These are phyloP conservation scores for Tetragonula carbonaria DNA, from an alignment of 2,888 invertebrate species.

Conservation along the genomic window DNA sequence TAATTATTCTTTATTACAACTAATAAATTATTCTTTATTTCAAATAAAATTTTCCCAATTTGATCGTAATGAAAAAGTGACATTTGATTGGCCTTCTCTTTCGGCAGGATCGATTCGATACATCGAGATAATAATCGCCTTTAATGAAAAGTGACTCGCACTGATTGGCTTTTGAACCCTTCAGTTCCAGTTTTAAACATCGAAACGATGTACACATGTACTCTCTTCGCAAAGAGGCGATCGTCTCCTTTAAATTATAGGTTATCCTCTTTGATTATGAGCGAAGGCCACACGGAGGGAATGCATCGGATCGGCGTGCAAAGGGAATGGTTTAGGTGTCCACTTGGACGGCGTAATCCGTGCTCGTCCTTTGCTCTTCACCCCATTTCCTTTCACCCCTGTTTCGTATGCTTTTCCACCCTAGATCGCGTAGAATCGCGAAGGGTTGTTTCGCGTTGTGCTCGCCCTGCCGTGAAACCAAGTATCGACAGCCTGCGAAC, in stretches of 20 bases:
- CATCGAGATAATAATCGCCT: too few species aligned
- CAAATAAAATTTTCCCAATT: too few species aligned
- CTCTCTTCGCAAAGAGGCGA: background rate
- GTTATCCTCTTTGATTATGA: background rate
- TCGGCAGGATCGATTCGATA: too few species aligned
- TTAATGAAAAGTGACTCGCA: too few species aligned
- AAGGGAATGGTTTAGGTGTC: constrained; percentile 30
- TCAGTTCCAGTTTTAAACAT: too few species aligned
- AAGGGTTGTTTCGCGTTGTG: background rate
- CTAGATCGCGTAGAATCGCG: constrained; percentile 21
- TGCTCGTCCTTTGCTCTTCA: constrained; percentile 44
- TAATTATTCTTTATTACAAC: too few species aligned
- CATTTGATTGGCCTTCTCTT: too few species aligned
- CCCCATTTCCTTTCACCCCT: constrained; percentile 42
- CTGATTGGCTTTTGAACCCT: too few species aligned
- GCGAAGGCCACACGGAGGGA: background rate
- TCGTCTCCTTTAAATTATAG: background rate
- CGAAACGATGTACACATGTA: too few species aligned
- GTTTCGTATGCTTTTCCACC: constrained; percentile 30
- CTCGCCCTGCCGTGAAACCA: constrained; percentile 26
- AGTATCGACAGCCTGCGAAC: constrained; percentile 44
- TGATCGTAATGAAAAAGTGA: too few species aligned
- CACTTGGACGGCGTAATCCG: constrained; percentile 62
- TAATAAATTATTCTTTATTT: too few species aligned
- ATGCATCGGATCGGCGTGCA: background rate